Evolutionary conservation across 1,140 invertebrate species (phyloP).

Genomic region (Megathymus violae): DNA sequence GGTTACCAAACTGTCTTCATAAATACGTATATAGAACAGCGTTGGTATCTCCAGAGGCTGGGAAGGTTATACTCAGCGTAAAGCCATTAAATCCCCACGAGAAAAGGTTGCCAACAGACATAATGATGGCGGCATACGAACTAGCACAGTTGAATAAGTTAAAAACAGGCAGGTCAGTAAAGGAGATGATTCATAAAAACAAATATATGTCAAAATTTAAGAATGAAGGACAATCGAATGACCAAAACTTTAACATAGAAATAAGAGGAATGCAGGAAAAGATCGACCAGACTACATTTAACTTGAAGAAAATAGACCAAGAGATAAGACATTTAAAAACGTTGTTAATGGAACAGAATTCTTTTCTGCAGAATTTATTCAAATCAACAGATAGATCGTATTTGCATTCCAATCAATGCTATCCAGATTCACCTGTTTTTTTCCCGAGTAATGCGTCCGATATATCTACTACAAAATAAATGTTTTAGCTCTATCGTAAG

Average conservation of each 20-base stretch:
- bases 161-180: constrained; percentile 66
- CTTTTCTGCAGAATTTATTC: constrained; percentile 63
- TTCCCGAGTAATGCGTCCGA: constrained; percentile 55
- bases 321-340: constrained; percentile 75
- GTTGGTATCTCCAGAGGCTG: constrained; percentile 83
- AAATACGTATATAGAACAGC: constrained; percentile 82
- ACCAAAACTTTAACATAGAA: constrained; percentile 69
- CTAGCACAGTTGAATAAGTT: constrained; percentile 83
- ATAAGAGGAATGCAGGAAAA: constrained; percentile 77
- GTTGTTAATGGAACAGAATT: constrained; percentile 68
- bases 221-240: constrained; percentile 56
- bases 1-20: constrained; percentile 82
- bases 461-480: constrained; percentile 39
- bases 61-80: constrained; percentile 85
- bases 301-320: constrained; percentile 77
- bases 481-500: too few species aligned
- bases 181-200: constrained; percentile 71
- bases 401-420: constrained; percentile 43
- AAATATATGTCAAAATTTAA: constrained; percentile 67
- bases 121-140: constrained; percentile 86
- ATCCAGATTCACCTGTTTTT: constrained; percentile 61
- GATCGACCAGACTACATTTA: constrained; percentile 76
- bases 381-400: constrained; percentile 53
- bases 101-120: constrained; percentile 86
- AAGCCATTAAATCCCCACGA: constrained; percentile 87